Evolutionary conservation across 2,113 vertebrate genomes (phyloP).

Genomic region (Crypturellus undulatus): DNA sequence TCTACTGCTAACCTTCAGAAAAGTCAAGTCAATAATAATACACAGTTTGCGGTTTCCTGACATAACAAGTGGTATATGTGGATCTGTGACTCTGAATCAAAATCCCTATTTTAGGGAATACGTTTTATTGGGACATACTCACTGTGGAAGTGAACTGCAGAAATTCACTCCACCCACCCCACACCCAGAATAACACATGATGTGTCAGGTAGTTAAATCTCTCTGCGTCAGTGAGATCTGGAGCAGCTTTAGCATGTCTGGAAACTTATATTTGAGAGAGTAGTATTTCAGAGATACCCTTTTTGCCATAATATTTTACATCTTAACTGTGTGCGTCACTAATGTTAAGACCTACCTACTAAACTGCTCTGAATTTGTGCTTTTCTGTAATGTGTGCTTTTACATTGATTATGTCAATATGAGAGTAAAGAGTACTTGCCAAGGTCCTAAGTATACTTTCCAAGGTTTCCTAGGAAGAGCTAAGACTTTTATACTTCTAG

Average conservation of each 20-base stretch:
- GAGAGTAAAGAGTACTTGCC: background rate
- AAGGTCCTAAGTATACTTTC: background rate
- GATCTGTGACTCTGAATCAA: background rate
- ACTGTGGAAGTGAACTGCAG: background rate
- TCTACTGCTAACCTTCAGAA: background rate
- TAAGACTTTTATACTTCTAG: background rate
- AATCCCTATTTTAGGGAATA: background rate
- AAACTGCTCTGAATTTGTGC: background rate
- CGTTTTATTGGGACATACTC: background rate
- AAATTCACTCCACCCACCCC: background rate
- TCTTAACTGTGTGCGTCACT: background rate
- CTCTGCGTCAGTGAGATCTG: background rate
- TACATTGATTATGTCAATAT: background rate
- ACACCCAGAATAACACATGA: background rate
- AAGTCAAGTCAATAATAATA: background rate
- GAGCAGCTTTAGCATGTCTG: background rate
- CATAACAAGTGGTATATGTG: background rate
- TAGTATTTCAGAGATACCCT: background rate
- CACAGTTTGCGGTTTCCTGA: fast-evolving
- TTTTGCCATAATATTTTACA: background rate
- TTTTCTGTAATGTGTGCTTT: background rate
- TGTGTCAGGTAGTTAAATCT: background rate
- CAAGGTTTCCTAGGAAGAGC: background rate
- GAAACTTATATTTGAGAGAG: background rate
- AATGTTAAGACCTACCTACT: background rate